These are phyloP conservation scores for Cyanoramphus novaezelandiae DNA, from an alignment of 2,113 vertebrate genomes.

Conservation along the genomic window DNA sequence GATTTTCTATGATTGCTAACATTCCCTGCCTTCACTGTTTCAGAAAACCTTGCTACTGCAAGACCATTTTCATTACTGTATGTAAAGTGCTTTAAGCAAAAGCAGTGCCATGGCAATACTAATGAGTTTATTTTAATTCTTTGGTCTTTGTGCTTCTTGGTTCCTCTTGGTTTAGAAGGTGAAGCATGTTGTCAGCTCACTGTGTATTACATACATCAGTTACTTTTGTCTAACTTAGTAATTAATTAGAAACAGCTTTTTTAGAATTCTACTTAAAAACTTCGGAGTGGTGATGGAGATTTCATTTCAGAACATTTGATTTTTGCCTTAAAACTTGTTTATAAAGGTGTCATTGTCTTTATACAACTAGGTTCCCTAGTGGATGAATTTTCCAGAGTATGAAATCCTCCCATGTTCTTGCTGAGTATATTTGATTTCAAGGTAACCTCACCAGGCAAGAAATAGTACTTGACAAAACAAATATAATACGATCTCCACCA, in stretches of 20 bases:
- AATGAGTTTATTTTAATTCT: neutral
- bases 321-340: neutral
- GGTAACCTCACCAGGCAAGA: neutral
- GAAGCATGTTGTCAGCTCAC: neutral
- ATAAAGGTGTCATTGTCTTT: neutral
- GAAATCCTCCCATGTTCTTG: neutral
- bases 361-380: neutral
- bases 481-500: neutral
- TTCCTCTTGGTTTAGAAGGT: neutral
- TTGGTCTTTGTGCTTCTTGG: neutral
- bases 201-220: neutral
- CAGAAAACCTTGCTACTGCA: neutral
- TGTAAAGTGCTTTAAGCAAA: neutral
- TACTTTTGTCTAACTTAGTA: neutral
- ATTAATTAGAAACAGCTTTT: neutral
- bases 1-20: neutral
- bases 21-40: neutral
- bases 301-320: neutral
- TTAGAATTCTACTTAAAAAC: neutral
- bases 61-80: neutral
- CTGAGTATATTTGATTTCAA: constrained; percentile 6
- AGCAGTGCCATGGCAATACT: neutral
- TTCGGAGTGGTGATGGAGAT: neutral
- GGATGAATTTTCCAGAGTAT: neutral
- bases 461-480: constrained; percentile 29